These are phyloP conservation scores for Darevskia mixta DNA, from an alignment of 2,797 vertebrate genomes.

Conservation along the genomic window DNA sequence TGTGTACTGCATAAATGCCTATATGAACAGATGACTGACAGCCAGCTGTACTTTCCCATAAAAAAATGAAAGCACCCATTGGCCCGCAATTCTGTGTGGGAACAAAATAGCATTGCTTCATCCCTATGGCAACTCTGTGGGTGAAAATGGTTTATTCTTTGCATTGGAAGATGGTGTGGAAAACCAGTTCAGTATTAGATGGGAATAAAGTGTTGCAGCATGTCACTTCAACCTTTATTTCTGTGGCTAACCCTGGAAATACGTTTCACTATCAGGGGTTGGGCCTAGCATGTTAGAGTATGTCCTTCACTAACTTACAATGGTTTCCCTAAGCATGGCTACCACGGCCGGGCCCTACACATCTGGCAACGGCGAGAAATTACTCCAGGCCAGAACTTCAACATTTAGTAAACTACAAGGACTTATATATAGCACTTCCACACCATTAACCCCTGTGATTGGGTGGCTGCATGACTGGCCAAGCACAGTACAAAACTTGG, in stretches of 20 bases:
- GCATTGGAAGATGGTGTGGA: background rate
- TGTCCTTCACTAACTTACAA: background rate
- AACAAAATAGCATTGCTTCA: background rate
- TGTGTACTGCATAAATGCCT: no score
- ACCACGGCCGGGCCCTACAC: background rate
- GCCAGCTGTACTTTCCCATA: no score
- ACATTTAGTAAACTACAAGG: background rate
- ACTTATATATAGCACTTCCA: background rate
- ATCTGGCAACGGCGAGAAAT: background rate
- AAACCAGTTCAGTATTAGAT: background rate
- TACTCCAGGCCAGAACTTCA: background rate
- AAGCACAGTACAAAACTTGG: background rate
- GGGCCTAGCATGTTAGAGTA: background rate
- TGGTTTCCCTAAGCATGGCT: no score
- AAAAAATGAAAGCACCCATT: background rate
- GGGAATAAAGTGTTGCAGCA: background rate
- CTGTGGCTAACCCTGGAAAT: background rate
- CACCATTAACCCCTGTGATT: background rate
- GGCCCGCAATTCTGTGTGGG: background rate
- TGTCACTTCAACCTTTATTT: background rate
- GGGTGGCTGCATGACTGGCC: background rate
- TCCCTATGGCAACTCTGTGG: background rate
- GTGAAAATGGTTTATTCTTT: background rate
- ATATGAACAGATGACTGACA: no score
- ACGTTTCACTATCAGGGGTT: background rate